Percentiles rank a stretch among this genome's conserved stretches.
Evolutionary conservation across 37 sponge, comb jelly and placozoan species (phyloP).

Genomic region (Oopsacas minuta): DNA sequence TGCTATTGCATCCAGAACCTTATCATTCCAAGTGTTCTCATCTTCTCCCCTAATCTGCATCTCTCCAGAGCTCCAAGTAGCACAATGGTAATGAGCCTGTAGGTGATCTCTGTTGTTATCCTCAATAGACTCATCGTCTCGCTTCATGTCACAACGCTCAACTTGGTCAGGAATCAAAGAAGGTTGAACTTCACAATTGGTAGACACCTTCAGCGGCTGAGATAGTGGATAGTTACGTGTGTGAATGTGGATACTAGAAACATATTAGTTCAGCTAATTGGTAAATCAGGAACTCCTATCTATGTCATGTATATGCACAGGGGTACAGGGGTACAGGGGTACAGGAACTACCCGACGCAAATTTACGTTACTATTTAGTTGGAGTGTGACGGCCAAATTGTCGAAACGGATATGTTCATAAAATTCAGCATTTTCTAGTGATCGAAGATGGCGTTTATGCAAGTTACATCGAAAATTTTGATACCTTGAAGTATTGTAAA

Average conservation of each 20-base stretch:
- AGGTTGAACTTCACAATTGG: not conserved
- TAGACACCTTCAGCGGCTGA: not conserved
- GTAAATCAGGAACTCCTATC: too few relatives aligned
- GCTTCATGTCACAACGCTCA: not conserved
- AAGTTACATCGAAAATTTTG: too few relatives aligned
- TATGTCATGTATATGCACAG: too few relatives aligned
- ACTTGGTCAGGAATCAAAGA: not conserved
- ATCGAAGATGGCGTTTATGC: too few relatives aligned
- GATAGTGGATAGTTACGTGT: not conserved
- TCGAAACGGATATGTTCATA: too few relatives aligned
- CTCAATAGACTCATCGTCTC: not conserved
- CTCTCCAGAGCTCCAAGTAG: conserved; percentile 7
- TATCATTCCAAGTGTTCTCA: not conserved
- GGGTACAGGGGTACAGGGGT: too few relatives aligned
- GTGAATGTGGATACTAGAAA: not conserved
- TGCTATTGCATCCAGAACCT: not conserved
- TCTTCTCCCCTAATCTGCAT: not conserved
- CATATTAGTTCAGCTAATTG: too few relatives aligned
- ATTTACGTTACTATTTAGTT: too few relatives aligned
- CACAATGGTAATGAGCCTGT: conserved; percentile 4
- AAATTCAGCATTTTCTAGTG: too few relatives aligned
- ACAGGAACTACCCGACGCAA: too few relatives aligned
- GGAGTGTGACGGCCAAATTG: too few relatives aligned
- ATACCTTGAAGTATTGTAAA: too few relatives aligned
- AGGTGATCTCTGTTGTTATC: conserved; percentile 2